phyloP scores from a whole-genome alignment of 2,113 vertebrate genomes.

The Hirundichthys speculiger region DNA sequence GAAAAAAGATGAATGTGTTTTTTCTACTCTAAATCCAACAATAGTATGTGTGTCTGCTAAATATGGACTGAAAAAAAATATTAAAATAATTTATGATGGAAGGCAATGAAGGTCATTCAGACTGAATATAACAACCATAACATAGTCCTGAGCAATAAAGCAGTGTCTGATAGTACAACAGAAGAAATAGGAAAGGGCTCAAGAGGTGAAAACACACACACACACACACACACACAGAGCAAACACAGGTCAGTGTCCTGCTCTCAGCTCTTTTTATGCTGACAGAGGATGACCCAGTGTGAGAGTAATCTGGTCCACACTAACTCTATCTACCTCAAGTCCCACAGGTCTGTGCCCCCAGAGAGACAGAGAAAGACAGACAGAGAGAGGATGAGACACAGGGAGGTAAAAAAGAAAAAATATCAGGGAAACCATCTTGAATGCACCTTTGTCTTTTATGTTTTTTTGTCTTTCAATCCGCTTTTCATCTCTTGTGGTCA shows the following conservation, averaged over 20 bases:
- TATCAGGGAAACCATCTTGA: conserved; percentile 6
- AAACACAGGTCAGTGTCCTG: conserved; percentile 61
- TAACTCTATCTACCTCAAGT: conserved; percentile 58
- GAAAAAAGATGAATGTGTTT: too few species aligned
- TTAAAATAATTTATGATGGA: neutral
- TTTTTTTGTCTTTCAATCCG: neutral
- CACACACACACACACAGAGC: conserved; percentile 29
- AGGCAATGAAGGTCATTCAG: neutral
- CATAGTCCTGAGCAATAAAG: conserved; percentile 24
- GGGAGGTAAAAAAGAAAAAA: conserved; percentile 2
- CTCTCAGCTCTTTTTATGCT: conserved; percentile 77
- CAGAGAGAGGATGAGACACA: conserved; percentile 6
- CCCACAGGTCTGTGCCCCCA: conserved; percentile 51
- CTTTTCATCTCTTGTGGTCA: neutral
- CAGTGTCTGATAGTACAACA: conserved; percentile 10
- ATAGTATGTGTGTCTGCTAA: too few species aligned
- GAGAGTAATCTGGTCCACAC: conserved; percentile 63
- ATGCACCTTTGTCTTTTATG: conserved; percentile 8
- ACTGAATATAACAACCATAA: neutral
- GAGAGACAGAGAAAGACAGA: conserved; percentile 19
- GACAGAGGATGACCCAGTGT: conserved; percentile 63
- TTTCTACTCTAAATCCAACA: too few species aligned
- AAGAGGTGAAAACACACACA: conserved; percentile 22
- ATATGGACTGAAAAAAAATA: too few species aligned
- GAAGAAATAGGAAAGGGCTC: conserved; percentile 18